Conservation (phyloP, 23 tunicate species). For the Styela clava region DNA sequence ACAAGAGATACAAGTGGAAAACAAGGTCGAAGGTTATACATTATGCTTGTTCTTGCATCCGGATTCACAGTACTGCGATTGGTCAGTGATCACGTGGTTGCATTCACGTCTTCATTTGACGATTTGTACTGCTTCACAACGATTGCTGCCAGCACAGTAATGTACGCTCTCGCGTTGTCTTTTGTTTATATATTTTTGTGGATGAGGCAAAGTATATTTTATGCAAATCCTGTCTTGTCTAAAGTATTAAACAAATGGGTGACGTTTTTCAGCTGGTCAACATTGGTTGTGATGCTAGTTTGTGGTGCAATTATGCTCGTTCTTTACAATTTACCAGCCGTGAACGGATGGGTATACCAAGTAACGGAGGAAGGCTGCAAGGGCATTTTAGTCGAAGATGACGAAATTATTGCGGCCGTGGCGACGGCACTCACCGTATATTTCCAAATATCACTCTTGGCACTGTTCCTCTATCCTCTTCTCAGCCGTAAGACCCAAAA, state of each 20-base stretch:
- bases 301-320: conserved; percentile 62
- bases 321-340: conserved; percentile 57
- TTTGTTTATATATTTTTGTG: conserved; percentile 86
- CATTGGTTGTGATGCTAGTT: conserved; percentile 54
- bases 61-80: conserved; percentile 62
- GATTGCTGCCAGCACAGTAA: conserved; percentile 74
- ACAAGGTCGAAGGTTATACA: conserved; percentile 61
- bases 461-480: conserved; percentile 77
- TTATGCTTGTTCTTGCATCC: conserved; percentile 58
- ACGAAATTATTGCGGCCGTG: conserved; percentile 56
- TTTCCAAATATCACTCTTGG: conserved; percentile 63
- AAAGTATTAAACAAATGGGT: conserved; percentile 81
- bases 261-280: conserved; percentile 59
- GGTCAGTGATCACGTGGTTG: conserved; percentile 69
- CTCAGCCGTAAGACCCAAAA: conserved; percentile 78
- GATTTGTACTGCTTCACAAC: conserved; percentile 44
- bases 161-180: conserved; percentile 69
- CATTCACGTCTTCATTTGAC: conserved; percentile 45
- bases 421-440: conserved; percentile 47
- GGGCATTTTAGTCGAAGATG: conserved; percentile 35
- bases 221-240: conserved; percentile 82
- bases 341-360: conserved; percentile 73
- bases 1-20: conserved; percentile 67
- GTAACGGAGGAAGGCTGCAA: conserved; percentile 68
- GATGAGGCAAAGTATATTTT: conserved; percentile 89